phyloP scores from a whole-genome alignment of 2,888 invertebrate species.

The Polymixis flavicincta region DNA sequence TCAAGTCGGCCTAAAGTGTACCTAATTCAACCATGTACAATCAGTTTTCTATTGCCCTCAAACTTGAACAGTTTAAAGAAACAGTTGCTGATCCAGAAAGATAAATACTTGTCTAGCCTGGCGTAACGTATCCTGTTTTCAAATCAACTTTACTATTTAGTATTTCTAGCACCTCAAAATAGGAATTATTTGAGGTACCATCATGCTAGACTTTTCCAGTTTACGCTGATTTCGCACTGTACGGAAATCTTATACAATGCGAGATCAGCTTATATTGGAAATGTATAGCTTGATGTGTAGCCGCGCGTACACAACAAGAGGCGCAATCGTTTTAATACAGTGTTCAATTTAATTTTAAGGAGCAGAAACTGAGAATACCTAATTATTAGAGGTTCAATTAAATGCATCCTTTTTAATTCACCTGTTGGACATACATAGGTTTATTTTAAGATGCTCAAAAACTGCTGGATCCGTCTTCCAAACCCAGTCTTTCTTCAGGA shows the following conservation, averaged over 20 bases:
- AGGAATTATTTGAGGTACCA: not conserved
- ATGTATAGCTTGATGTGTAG: too few relatives aligned
- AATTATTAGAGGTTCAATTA: too few relatives aligned
- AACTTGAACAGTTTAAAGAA: not conserved
- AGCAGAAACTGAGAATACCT: too few relatives aligned
- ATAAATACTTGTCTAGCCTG: not conserved
- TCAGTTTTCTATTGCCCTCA: not conserved
- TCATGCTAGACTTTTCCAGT: too few relatives aligned
- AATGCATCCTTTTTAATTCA: not conserved
- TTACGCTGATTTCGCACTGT: too few relatives aligned
- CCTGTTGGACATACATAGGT: not conserved
- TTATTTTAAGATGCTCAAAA: not conserved
- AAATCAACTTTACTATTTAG: not conserved
- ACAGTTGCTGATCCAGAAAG: not conserved
- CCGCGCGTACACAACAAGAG: not conserved
- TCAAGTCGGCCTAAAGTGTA: not conserved
- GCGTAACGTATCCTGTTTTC: not conserved
- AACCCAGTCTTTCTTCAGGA: not conserved
- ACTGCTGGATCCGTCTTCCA: not conserved
- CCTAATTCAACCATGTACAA: not conserved
- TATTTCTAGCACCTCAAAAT: not conserved
- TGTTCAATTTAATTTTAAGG: not conserved
- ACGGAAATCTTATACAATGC: too few relatives aligned
- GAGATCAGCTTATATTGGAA: too few relatives aligned
- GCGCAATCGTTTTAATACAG: not conserved